Evolutionary conservation across 2,797 vertebrate genomes (phyloP).

Genomic region (Telmatherina bonti): DNA sequence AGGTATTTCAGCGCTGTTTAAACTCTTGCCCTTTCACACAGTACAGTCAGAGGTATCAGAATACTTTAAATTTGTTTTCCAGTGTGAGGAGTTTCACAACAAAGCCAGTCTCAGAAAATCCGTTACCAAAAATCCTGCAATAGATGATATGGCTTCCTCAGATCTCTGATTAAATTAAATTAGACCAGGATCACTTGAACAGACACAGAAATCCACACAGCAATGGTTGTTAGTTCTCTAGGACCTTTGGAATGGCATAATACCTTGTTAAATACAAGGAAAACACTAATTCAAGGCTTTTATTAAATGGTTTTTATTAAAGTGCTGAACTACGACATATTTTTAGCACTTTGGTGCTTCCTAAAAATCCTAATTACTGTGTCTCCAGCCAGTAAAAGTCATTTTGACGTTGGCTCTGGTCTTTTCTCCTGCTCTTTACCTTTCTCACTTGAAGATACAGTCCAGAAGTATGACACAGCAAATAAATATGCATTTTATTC

Average conservation of each 20-base stretch:
- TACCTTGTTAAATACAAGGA: too few relatives aligned
- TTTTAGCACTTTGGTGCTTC: too few relatives aligned
- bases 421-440: neutral
- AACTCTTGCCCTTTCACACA: neutral
- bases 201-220: neutral
- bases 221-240: neutral
- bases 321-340: too few relatives aligned
- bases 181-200: neutral
- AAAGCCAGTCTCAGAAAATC: neutral
- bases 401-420: neutral
- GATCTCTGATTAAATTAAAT: neutral
- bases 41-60: neutral
- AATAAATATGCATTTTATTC: neutral
- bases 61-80: neutral
- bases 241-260: neutral
- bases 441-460: neutral
- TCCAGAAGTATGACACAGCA: neutral
- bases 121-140: neutral
- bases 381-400: neutral
- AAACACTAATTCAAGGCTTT: too few relatives aligned
- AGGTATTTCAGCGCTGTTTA: neutral
- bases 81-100: neutral
- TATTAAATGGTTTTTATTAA: neutral
- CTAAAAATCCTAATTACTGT: too few relatives aligned
- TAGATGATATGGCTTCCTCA: conserved; percentile 3